phyloP scores from a whole-genome alignment of 2,888 invertebrate genomes.

The Andrena fulva region DNA sequence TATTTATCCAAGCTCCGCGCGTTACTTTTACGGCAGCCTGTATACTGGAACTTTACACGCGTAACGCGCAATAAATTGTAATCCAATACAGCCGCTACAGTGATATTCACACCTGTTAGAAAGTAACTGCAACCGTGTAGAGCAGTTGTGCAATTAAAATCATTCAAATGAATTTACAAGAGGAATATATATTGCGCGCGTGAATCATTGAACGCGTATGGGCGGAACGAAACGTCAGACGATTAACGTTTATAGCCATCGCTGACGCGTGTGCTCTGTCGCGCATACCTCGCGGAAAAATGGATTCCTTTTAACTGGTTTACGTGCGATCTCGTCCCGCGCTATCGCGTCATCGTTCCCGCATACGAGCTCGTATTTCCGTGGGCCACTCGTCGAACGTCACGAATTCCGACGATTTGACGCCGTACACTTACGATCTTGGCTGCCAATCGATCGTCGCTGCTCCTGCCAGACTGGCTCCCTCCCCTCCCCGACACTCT shows the following conservation, averaged over 20 bases:
- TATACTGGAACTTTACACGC: no score
- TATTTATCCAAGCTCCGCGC: no score
- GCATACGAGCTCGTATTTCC: constrained; percentile 58
- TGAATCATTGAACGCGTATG: no score
- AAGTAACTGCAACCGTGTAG: no score
- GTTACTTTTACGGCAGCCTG: no score
- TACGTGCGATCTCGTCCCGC: constrained; percentile 58
- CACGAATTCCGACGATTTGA: constrained; percentile 63
- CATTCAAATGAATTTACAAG: background rate
- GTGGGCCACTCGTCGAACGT: constrained; percentile 56
- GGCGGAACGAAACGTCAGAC: background rate
- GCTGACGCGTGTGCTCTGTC: constrained; percentile 33
- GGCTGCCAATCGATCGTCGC: constrained; percentile 53
- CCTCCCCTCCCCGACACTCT: background rate
- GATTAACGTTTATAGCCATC: constrained; percentile 24
- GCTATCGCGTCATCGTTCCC: constrained; percentile 62
- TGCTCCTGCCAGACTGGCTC: constrained; percentile 36
- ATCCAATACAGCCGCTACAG: no score
- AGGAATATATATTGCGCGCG: background rate
- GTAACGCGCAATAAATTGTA: no score
- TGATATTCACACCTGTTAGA: no score
- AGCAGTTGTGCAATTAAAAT: no score
- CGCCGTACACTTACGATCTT: constrained; percentile 55
- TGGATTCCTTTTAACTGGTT: constrained; percentile 69
- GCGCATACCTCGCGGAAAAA: constrained; percentile 57